These are phyloP conservation scores for Dreissena rostriformis DNA, from an alignment of 1,140 invertebrate species.

Conservation along the genomic window DNA sequence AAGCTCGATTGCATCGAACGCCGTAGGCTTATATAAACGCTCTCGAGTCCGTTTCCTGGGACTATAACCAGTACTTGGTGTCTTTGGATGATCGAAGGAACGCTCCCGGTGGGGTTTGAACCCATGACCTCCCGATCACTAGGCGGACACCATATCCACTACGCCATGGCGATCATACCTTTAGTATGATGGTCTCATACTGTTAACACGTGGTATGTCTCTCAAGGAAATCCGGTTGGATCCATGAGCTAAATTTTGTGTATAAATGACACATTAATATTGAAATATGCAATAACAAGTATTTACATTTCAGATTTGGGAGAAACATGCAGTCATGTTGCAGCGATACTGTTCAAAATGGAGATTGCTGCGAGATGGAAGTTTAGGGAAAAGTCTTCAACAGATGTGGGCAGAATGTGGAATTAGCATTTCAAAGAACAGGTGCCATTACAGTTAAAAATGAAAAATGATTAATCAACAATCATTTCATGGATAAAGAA, in stretches of 20 bases:
- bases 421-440: constrained; percentile 15
- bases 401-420: constrained; percentile 3
- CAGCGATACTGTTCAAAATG: constrained; percentile 5
- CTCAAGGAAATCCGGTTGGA: not conserved
- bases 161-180: not conserved
- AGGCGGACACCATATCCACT: not conserved
- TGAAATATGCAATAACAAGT: not conserved
- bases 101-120: no score
- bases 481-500: not conserved
- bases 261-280: not conserved
- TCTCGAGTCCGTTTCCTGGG: not conserved
- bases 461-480: not conserved
- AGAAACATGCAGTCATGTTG: constrained; percentile 12
- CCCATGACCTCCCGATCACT: not conserved
- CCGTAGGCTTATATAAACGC: not conserved
- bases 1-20: no score
- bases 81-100: no score
- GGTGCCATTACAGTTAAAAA: not conserved
- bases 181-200: not conserved
- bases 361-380: not conserved
- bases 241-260: not conserved
- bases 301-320: not conserved
- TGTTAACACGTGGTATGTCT: not conserved
- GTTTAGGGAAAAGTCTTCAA: not conserved
- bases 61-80: no score